phyloP scores from a whole-genome alignment of 2,888 invertebrate genomes.

The Lymantria monacha region DNA sequence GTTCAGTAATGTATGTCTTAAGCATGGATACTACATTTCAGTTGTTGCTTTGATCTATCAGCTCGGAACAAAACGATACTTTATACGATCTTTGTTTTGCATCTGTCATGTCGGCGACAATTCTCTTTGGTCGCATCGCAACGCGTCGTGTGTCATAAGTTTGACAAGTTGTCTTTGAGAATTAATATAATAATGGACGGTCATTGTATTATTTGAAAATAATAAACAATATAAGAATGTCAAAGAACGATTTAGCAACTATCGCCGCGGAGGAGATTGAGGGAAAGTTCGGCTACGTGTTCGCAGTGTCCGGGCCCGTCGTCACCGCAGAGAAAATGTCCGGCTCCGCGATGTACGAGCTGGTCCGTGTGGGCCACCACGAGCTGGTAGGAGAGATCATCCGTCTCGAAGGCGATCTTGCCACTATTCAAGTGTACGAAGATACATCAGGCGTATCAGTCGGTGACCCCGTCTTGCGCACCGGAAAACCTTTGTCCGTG shows the following conservation, averaged over 20 bases:
- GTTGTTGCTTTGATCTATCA: too few relatives aligned
- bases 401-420: slow-evolving; percentile 99
- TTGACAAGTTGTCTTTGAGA: too few relatives aligned
- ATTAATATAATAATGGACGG: too few relatives aligned
- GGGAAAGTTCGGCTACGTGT: slow-evolving; percentile 95
- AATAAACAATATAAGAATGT: slow-evolving; percentile 56
- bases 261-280: slow-evolving; percentile 93
- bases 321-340: slow-evolving; percentile 99
- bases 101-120: not conserved
- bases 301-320: slow-evolving; percentile 99
- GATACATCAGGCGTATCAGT: slow-evolving; percentile 99
- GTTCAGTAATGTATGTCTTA: too few relatives aligned
- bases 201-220: too few relatives aligned
- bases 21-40: too few relatives aligned
- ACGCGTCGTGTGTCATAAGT: too few relatives aligned
- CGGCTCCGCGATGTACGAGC: slow-evolving; percentile 99
- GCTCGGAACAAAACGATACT: too few relatives aligned
- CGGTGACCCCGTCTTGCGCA: slow-evolving; percentile 98
- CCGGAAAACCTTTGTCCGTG: slow-evolving; percentile 99
- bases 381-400: slow-evolving; percentile 99
- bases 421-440: slow-evolving; percentile 99
- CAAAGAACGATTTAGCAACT: slow-evolving; percentile 81
- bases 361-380: slow-evolving; percentile 98
- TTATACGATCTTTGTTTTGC: not conserved
- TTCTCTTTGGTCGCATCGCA: too few relatives aligned